A percentile compares a stretch with the other conserved stretches of the same genome.
phyloP scores from a whole-genome alignment of 2,113 vertebrate genomes.

The Leucosticte australis region DNA sequence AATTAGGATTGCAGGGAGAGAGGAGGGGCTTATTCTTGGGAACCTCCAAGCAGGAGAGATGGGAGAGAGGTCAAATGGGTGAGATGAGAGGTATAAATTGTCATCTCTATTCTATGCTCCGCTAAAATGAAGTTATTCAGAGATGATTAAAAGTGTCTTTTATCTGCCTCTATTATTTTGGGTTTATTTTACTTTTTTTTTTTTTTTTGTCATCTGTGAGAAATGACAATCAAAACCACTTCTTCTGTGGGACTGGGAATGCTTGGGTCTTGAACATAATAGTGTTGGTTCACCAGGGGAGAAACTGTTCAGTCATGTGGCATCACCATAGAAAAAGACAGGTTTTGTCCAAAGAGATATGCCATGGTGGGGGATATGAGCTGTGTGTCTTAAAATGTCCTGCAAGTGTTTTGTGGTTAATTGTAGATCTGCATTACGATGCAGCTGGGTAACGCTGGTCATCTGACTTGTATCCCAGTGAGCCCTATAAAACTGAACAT shows the following conservation, averaged over 20 bases:
- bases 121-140: background rate
- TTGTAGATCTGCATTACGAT: background rate
- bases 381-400: background rate
- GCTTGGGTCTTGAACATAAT: background rate
- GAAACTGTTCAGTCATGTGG: background rate
- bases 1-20: background rate
- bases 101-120: background rate
- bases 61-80: background rate
- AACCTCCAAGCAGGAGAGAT: background rate
- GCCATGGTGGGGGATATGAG: background rate
- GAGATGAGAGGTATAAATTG: background rate
- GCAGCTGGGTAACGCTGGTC: background rate
- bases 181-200: background rate
- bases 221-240: background rate
- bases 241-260: background rate
- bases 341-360: background rate
- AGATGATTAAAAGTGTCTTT: background rate
- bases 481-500: background rate
- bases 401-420: background rate
- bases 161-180: background rate
- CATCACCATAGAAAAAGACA: background rate
- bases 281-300: background rate
- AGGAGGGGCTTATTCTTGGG: background rate
- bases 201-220: background rate
- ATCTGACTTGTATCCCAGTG: background rate